These are phyloP conservation scores for Chlamydotis undulata DNA, from an alignment of 2,113 vertebrate genomes.

Conservation along the genomic window DNA sequence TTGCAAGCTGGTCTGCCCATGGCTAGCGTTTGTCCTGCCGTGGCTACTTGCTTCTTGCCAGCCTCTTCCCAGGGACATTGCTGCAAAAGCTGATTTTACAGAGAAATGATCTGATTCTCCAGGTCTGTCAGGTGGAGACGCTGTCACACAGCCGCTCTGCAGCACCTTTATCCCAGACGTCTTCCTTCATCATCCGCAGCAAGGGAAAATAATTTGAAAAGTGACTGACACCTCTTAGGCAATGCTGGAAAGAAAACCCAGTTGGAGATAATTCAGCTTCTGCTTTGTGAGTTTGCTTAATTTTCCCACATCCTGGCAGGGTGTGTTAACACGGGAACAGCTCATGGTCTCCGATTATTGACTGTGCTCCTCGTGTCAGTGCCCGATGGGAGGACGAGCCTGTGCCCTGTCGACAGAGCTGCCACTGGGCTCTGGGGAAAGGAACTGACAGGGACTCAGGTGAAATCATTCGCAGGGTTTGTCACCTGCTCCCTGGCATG, in stretches of 20 bases:
- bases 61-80: fast-evolving
- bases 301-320: neutral
- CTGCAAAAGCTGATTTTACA: constrained; percentile 12
- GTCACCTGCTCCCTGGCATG: neutral
- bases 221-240: neutral
- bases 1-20: neutral
- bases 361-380: neutral
- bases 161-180: neutral
- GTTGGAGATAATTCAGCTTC: neutral
- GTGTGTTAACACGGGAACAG: neutral
- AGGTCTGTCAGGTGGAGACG: neutral
- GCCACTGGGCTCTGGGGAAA: neutral
- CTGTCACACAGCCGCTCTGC: neutral
- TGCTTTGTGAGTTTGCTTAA: neutral
- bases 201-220: constrained; percentile 6
- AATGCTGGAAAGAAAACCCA: neutral
- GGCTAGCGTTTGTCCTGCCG: neutral
- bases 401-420: neutral
- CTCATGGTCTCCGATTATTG: neutral
- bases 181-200: constrained; percentile 1
- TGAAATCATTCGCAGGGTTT: neutral
- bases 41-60: neutral
- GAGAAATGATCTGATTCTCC: neutral
- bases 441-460: neutral
- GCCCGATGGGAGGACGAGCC: fast-evolving